Base-by-base conservation (phyloP, 2,888 invertebrate genomes). In the Drosophila antonietae region DNA sequence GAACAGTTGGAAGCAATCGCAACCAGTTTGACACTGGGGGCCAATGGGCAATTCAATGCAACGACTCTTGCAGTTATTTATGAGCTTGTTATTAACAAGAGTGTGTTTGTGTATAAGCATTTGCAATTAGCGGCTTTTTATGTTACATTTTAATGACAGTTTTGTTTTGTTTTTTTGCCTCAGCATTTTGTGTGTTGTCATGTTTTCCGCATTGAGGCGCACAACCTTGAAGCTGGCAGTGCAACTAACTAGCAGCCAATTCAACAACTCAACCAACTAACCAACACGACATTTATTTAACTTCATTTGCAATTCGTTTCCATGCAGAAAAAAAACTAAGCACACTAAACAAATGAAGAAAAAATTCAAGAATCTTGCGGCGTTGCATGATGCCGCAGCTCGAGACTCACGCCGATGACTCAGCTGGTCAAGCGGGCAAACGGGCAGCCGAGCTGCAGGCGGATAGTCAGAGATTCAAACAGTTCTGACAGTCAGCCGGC, bases 91-190 rank as follows among this genome's bases (percentile, higher is more conserved):
- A 46, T 63, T 68, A 60, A 61, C 61, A 23, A 12, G 23, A 15
- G 41, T 57, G 35, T 46, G 57, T 46, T n/a, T 58, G 35, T 35
- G 35, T 60, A 23, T 63, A 74, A 80, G 66, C 72, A 69, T 67
- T 77, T n/a, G 81, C 87, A 86, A 82, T 82, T 83, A 86, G 80
- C 87, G 66, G 81, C 83, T 81, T 82, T 82, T 86, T 83, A 82
- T 82, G 81, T 78, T 82, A 79, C 88, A 79, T 59, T 87, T 84
- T 88, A 83, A 84, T 79, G 88, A 76, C 76, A 81, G 66, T 85
- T 85, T 77, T 77, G 80, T 74, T 59, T 20, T 41, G 10, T 58
- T 68, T 56, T 69, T 68, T 66, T 37, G 61, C 46, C 67, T 73
- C 53, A 78, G 53, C 68, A 69, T 60, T 66, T 72, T 81, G 67